Base-by-base conservation (phyloP, 1,140 invertebrate genomes). In the Papilio polyxenes region DNA sequence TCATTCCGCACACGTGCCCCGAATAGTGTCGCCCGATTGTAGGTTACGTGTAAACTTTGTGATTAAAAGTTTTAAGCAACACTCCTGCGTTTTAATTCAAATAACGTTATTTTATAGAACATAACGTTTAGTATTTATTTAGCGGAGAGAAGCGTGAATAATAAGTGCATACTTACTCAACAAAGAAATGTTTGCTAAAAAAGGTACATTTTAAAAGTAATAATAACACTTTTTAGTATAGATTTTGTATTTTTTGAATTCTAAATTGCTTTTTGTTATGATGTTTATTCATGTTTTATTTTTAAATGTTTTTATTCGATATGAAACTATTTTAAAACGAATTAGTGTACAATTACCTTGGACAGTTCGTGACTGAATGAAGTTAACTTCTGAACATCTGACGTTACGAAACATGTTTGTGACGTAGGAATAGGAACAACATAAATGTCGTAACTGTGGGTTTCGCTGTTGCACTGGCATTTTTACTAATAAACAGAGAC, bases 1-100 rank as follows among this genome's bases (percentile, higher is more conserved):
- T 77, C 75, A 77, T 77, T 77, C 48, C 48, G 49, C 49, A 77
- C 75, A 53, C 48, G 75, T 77, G 75, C 75, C 48, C 75, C 48
- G 75, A 77, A 72, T 37, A 72, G 65, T 72, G 31, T 15, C 65
- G 31, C 4, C 23, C 23, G 65, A 37, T 72, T 72, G 62, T 65
- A 65, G 20, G 20, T 31, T 31, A 72, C 65, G 65, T 72, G 65
- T 72, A 37, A 72, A 37, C 65, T 72, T 72, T 72, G 65, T 37
- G 65, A 72, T 37, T 72, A 37, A 72, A 69, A 72, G 65, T 72
- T 72, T 72, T 72, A 72, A 37, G 31, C 23, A 72, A 72, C 37
- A 72, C 31, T 40, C 13, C 13, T 37, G 65, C 13, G 65, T 37
- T 72, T 72, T 37, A 15, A 37, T 72, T 37, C 23, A 37, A 72